Conservation (phyloP, 2,113 vertebrate genomes). For the Halcyon senegalensis region DNA sequence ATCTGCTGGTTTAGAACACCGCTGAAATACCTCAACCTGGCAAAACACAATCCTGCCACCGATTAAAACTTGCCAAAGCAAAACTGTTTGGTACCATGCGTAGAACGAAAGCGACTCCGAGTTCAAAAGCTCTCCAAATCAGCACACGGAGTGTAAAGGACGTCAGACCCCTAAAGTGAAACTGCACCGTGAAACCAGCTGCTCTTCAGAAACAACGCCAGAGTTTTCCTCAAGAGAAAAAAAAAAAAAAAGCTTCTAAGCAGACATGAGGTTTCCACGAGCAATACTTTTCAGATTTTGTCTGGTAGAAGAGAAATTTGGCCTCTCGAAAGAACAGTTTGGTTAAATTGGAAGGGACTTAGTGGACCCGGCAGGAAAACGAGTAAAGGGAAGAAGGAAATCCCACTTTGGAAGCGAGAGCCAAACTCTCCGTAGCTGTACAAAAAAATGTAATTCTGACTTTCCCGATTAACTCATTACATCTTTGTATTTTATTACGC, state of each 20-base stretch:
- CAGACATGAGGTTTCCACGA: not conserved
- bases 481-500: not conserved
- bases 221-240: not conserved
- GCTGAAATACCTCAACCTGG: not conserved
- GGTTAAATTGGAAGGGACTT: not conserved
- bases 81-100: not conserved
- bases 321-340: not conserved
- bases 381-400: slow-evolving; percentile 24
- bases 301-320: not conserved
- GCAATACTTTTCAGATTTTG: not conserved
- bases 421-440: not conserved
- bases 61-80: not conserved
- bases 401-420: not conserved
- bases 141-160: not conserved
- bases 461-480: not conserved
- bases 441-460: not conserved
- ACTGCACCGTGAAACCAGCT: not conserved
- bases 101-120: rapidly evolving
- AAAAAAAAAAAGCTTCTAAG: not conserved
- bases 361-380: not conserved
- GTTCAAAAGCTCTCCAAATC: slow-evolving; percentile 6
- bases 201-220: not conserved
- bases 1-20: slow-evolving; percentile 15
- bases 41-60: not conserved
- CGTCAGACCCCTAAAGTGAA: not conserved